Base-by-base conservation (phyloP, 2,888 invertebrate genomes). In the Limnephilus rhombicus region DNA sequence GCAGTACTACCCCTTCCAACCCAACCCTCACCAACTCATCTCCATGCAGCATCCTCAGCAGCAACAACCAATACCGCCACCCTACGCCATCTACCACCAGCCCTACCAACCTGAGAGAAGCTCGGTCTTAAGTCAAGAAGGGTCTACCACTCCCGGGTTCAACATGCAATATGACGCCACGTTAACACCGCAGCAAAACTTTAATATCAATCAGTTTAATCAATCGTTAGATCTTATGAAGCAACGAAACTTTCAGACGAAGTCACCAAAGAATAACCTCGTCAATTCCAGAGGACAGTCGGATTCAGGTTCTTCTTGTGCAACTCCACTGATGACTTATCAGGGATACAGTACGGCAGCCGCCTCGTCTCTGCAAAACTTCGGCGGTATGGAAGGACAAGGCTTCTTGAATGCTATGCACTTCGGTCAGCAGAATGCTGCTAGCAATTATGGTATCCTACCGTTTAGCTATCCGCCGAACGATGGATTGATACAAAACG, bases 241-340 rank as follows among this genome's bases (percentile, higher is more conserved):
- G 34, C 45, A n/a, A 53, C 80, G 68, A 53, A 88, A 82, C 90
- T 81, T n/a, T 37, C 90, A 90, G 80, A 41, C 89, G 12, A 92
- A 90, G 31, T 93, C 92, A 13, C 92, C 92, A 24, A 92, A 90
- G 45, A 81, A 49, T 81, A 45, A 24, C 90, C 49, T 18, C 4
- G 85, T 45, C 18, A 53, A 89, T 81, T 93, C 93, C 13, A 87
- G 93, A 82, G 89, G 49, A 3, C 89, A 86, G 37, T 91, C 92
- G 5, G 91, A 92, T 80, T 91, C 93, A 0, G 92, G 92, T 37
- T 93, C 93, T 0, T 92, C 93, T 41, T 88, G 93, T 13, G 90
- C 92, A 15, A 93, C 93, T 80, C 93, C 93, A 12, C 68, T 92
- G 45, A 91, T 91, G 85, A 85, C 82, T n/a, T 90, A 88, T 31